Conservation (phyloP, 92 coral and sea anemone genomes). For the Phymanthus crucifer region DNA sequence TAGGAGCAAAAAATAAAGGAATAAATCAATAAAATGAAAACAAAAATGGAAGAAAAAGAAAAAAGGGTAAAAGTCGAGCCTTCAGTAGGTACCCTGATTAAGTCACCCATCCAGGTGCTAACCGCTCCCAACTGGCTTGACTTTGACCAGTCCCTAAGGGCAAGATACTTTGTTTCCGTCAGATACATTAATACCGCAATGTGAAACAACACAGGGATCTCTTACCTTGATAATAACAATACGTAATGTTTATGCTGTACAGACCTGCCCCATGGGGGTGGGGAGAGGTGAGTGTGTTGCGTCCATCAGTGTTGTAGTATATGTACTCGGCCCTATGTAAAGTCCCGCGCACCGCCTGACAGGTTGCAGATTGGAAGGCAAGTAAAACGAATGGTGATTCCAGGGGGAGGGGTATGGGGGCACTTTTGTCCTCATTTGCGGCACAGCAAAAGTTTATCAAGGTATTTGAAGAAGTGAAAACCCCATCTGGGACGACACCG, state of each 20-base stretch:
- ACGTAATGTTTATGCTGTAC: neutral
- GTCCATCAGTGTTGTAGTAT: slow-evolving; percentile 24
- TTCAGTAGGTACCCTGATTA: no score
- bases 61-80: no score
- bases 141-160: no score
- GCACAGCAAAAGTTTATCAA: slow-evolving; percentile 35
- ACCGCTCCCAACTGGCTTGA: no score
- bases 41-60: no score
- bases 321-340: slow-evolving; percentile 25
- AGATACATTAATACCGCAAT: no score
- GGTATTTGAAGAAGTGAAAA: slow-evolving; percentile 1
- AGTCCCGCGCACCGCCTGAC: slow-evolving; percentile 36
- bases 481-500: slow-evolving; percentile 33
- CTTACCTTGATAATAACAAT: slow-evolving; percentile 46
- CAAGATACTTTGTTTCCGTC: no score
- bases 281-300: slow-evolving; percentile 14
- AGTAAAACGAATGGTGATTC: slow-evolving; percentile 32
- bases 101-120: no score
- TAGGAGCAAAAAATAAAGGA: no score
- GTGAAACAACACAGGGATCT: neutral
- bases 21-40: no score
- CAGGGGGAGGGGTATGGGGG: slow-evolving; percentile 40
- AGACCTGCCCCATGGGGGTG: slow-evolving; percentile 15
- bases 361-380: slow-evolving; percentile 9
- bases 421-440: slow-evolving; percentile 7